phyloP scores from a whole-genome alignment of 2,888 invertebrate genomes.

The Eucriotettix oculatus region DNA sequence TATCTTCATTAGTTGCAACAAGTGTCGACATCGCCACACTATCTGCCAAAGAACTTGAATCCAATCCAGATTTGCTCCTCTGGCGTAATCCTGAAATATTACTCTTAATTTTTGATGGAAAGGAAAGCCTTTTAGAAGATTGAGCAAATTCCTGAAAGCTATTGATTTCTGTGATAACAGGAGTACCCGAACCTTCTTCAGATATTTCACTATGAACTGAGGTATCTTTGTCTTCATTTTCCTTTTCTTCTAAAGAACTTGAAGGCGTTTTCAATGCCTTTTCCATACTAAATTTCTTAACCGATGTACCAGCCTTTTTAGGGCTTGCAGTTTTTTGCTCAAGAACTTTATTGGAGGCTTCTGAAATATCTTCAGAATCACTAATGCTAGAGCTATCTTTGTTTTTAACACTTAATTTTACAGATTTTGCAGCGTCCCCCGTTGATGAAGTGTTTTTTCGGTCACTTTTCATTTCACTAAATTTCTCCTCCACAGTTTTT shows the following conservation, averaged over 20 bases:
- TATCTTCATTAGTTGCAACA: neutral
- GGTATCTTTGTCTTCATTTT: neutral
- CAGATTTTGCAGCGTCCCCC: neutral
- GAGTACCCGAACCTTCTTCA: neutral
- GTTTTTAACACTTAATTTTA: slow-evolving; percentile 5
- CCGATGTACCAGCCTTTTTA: neutral
- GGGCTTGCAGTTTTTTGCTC: neutral
- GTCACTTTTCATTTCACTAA: slow-evolving; percentile 47
- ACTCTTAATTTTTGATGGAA: neutral
- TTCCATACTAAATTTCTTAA: neutral
- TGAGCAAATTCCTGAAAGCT: neutral
- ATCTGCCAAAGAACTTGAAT: neutral
- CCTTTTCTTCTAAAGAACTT: neutral
- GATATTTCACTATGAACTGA: neutral
- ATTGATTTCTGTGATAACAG: neutral
- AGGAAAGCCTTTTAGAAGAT: neutral
- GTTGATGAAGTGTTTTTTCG: slow-evolving; percentile 20
- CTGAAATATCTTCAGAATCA: slow-evolving; percentile 36
- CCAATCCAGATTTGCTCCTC: neutral
- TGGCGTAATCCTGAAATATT: neutral
- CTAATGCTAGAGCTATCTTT: slow-evolving; percentile 44
- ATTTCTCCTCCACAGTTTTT: slow-evolving; percentile 61
- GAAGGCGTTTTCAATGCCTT: neutral
- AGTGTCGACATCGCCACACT: neutral
- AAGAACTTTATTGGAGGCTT: slow-evolving; percentile 3